Percentiles rank a stretch among this genome's conserved stretches.
Conservation (phyloP, 2,888 invertebrate genomes). For the Hedychridium roseum region DNA sequence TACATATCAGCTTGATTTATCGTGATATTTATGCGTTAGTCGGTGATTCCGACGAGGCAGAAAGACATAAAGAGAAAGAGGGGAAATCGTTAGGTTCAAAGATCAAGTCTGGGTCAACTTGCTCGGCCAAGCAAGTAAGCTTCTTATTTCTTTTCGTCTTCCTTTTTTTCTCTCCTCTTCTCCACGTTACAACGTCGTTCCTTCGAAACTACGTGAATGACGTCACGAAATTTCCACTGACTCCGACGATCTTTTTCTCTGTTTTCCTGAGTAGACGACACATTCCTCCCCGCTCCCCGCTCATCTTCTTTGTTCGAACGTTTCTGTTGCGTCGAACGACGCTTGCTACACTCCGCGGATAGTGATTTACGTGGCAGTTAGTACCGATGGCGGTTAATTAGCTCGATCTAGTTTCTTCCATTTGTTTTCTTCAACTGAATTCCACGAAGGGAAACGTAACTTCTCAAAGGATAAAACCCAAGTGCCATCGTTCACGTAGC, state of each 20-base stretch:
- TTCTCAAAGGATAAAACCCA: too few relatives aligned
- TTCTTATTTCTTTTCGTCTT: constrained; percentile 1
- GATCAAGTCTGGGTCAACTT: constrained; percentile 31
- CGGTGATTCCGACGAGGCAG: background rate
- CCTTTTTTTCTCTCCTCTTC: constrained; percentile 14
- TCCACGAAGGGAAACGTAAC: too few relatives aligned
- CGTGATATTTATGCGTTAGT: constrained; percentile 1
- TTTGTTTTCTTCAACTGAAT: too few relatives aligned
- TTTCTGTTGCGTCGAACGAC: background rate
- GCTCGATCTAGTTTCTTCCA: background rate
- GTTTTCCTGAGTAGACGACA: too few relatives aligned
- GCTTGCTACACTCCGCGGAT: too few relatives aligned
- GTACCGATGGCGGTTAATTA: background rate
- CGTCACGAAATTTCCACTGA: constrained; percentile 41
- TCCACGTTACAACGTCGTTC: background rate
- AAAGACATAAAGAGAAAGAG: constrained; percentile 10
- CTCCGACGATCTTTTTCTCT: constrained; percentile 4
- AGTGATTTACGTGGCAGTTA: too few relatives aligned
- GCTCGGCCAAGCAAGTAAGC: constrained; percentile 11
- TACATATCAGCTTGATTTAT: constrained; percentile 1
- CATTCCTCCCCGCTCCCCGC: background rate
- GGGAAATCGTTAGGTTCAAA: constrained; percentile 27
- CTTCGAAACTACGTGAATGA: constrained; percentile 15
- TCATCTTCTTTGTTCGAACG: background rate
- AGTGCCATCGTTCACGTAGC: too few relatives aligned